These are phyloP conservation scores for Heliconius aoede DNA, from an alignment of 2,888 invertebrate species.

Conservation along the genomic window DNA sequence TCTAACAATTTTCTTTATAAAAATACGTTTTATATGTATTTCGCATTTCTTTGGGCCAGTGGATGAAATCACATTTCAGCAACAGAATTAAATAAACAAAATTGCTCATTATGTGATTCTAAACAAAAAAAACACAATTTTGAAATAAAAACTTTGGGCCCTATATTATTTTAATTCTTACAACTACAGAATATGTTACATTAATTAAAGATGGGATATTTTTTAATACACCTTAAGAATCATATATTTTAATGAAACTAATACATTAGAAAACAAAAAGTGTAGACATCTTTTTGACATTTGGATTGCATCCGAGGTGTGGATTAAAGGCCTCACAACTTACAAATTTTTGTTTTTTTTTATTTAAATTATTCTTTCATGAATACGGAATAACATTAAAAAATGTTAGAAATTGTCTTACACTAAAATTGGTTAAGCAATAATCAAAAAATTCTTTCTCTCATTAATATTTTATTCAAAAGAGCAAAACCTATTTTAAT, in stretches of 20 bases:
- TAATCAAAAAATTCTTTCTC: neutral
- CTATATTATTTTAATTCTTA: slow-evolving; percentile 3
- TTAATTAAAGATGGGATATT: neutral
- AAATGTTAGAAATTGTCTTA: no score
- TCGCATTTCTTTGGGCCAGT: neutral
- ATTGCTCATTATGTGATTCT: neutral
- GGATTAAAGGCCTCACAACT: neutral
- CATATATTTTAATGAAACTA: neutral
- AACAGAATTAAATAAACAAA: neutral
- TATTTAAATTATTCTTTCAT: no score
- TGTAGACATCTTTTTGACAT: no score
- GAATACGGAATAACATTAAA: no score
- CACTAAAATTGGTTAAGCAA: neutral
- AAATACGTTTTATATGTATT: neutral
- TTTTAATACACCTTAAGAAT: neutral
- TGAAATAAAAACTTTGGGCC: neutral
- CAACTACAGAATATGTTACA: neutral
- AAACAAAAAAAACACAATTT: neutral
- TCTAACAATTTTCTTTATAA: neutral
- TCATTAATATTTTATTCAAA: neutral
- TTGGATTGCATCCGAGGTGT: no score
- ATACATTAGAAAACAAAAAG: slow-evolving; percentile 1
- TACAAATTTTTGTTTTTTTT: neutral
- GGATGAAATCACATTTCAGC: neutral
- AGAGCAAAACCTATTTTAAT: neutral